Percentiles rank a stretch among this genome's conserved stretches.
Evolutionary conservation across 2,797 vertebrate species (phyloP).

Genomic region (Melanotaenia nigrans): DNA sequence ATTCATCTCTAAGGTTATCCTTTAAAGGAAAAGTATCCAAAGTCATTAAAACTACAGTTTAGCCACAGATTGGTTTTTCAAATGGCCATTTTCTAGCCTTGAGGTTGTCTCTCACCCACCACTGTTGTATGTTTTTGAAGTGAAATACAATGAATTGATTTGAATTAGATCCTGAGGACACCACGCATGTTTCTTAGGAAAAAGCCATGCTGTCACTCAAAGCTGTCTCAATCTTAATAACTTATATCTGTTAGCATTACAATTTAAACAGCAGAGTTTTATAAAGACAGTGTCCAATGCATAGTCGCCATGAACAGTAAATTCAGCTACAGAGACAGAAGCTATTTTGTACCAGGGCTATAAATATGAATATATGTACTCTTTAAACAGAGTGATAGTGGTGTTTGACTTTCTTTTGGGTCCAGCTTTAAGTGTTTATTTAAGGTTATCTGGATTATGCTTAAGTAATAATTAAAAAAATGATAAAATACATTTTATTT

Average conservation of each 20-base stretch:
- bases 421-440: neutral
- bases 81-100: neutral
- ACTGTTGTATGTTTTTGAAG: neutral
- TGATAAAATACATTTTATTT: neutral
- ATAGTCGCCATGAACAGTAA: neutral
- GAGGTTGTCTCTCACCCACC: neutral
- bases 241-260: too few relatives aligned
- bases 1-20: conserved; percentile 8
- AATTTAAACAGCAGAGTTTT: neutral
- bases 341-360: too few relatives aligned
- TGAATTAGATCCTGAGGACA: neutral
- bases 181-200: neutral
- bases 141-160: neutral
- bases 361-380: too few relatives aligned
- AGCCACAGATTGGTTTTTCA: neutral
- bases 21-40: conserved; percentile 14
- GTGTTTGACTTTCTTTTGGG: too few relatives aligned
- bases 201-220: neutral
- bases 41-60: conserved; percentile 8
- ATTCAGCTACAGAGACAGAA: neutral
- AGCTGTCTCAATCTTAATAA: neutral
- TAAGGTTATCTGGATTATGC: neutral
- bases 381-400: too few relatives aligned
- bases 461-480: too few relatives aligned
- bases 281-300: neutral